Conservation (phyloP, 2,888 invertebrate species). For the Limnephilus lunatus region DNA sequence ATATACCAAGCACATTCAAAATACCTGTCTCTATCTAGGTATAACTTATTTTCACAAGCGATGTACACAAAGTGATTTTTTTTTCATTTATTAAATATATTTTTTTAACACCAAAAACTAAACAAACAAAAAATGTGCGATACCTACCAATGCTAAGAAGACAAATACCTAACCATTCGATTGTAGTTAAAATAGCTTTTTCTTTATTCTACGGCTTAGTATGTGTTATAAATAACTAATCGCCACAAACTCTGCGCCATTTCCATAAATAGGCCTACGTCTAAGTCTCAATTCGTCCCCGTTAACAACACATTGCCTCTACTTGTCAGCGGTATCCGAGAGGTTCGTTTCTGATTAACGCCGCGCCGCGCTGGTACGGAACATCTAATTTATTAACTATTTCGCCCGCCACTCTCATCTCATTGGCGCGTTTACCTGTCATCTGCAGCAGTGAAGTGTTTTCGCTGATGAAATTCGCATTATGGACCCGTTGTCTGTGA, state of each 20-base stretch:
- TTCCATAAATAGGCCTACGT: background rate
- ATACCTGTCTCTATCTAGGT: no score
- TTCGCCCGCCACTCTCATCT: constrained; percentile 55
- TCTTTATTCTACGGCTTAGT: no score
- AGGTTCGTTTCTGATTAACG: constrained; percentile 59
- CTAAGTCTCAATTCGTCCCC: background rate
- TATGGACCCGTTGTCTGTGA: constrained; percentile 22
- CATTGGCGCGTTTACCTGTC: constrained; percentile 38
- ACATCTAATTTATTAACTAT: constrained; percentile 58
- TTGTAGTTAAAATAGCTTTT: no score
- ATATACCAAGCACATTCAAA: no score
- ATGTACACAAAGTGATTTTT: no score
- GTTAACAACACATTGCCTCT: constrained; percentile 45
- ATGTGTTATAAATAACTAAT: no score
- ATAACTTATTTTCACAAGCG: no score
- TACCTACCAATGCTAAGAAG: no score
- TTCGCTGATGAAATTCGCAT: constrained; percentile 44
- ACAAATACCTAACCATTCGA: no score
- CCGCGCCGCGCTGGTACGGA: constrained; percentile 51
- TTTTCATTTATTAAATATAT: no score
- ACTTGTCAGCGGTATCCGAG: constrained; percentile 50
- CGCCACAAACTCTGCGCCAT: background rate
- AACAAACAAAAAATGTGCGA: no score
- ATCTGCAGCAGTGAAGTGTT: constrained; percentile 30
- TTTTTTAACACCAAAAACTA: no score